Base-by-base conservation (phyloP, 1,140 invertebrate genomes). In the Macrocentrus cingulum region DNA sequence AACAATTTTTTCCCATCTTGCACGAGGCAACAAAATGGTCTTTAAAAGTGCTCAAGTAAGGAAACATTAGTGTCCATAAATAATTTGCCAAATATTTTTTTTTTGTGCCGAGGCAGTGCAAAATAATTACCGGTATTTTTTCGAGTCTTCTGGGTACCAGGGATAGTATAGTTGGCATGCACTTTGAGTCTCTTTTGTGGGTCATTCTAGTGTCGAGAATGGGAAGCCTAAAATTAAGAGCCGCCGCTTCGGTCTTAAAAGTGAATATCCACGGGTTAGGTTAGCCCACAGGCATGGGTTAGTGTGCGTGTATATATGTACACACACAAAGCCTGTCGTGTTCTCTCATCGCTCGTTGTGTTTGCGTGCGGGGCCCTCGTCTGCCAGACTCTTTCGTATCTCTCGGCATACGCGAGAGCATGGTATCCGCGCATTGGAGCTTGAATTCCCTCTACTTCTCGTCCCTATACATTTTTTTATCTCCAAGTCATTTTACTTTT, bases 121-220 rank as follows among this genome's bases (percentile, higher is more conserved):
- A 29, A 9, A 29, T 29, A 29, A 29, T 29, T 9, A 29, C 9
- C 9, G 25, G 25, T 5, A 29, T 29, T 29, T 29, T 9, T 29
- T 29, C 25, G 25, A 29, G 4, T 29, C 25, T 29, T 9, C 4
- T 29, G 25, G 4, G 4, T 9, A 29, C 8, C 15, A 39, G 36
- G 15, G 15, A 39, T n/a, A 37, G 46, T 16, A 16, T 46, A 18
- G 34, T 57, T 50, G 45, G 42, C 25, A 58, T 58, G 25, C 22
- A 49, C 46, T 34, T 19, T 20, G 23, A 9, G 5, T 22, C 25
- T 23, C 50, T 58, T 58, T 58, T 58, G 48, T 58, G 56, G 56
- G 56, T 58, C 56, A 58, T 44, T 58, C 39, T 58, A 42, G 49
- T 41, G 32, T 58, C 16, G 36, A 42, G 48, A 58, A 58, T 58